Conservation (phyloP, 2,888 invertebrate genomes). For the Drosophila borborema region DNA sequence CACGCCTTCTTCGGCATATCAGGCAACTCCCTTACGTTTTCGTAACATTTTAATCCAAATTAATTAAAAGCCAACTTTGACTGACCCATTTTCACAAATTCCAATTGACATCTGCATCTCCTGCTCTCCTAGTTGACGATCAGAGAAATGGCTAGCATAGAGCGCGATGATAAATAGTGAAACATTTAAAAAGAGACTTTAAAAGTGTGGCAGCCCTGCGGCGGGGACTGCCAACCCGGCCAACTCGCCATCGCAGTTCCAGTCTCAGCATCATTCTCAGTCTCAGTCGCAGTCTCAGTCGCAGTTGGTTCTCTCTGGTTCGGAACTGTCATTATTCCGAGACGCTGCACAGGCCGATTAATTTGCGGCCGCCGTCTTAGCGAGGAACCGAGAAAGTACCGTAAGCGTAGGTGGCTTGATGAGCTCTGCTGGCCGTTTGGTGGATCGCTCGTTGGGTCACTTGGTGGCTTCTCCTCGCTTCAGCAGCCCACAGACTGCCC, state of each 20-base stretch:
- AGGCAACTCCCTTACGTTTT: constrained; percentile 50
- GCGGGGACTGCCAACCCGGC: constrained; percentile 37
- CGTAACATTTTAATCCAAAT: constrained; percentile 75
- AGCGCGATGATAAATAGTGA: constrained; percentile 64
- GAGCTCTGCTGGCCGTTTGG: constrained; percentile 64
- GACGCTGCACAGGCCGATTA: constrained; percentile 63
- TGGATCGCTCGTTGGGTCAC: constrained; percentile 48
- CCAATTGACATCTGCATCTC: constrained; percentile 63
- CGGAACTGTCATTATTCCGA: constrained; percentile 49
- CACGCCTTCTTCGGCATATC: constrained; percentile 76
- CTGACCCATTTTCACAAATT: constrained; percentile 56
- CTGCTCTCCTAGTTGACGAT: constrained; percentile 41
- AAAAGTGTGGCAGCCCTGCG: constrained; percentile 71
- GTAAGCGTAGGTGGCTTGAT: constrained; percentile 79
- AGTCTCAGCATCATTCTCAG: neutral
- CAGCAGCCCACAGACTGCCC: constrained; percentile 45
- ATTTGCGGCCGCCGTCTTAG: constrained; percentile 61
- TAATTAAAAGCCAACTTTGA: constrained; percentile 62
- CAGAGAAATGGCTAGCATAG: constrained; percentile 44
- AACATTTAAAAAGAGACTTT: constrained; percentile 68
- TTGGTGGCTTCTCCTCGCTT: constrained; percentile 52
- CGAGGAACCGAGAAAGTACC: constrained; percentile 62
- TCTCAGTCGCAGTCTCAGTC: constrained; percentile 3
- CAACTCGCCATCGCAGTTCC: constrained; percentile 12
- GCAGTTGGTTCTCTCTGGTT: constrained; percentile 9